These are phyloP conservation scores for Mylabris phalerata DNA, from an alignment of 1,140 invertebrate species.

Conservation along the genomic window DNA sequence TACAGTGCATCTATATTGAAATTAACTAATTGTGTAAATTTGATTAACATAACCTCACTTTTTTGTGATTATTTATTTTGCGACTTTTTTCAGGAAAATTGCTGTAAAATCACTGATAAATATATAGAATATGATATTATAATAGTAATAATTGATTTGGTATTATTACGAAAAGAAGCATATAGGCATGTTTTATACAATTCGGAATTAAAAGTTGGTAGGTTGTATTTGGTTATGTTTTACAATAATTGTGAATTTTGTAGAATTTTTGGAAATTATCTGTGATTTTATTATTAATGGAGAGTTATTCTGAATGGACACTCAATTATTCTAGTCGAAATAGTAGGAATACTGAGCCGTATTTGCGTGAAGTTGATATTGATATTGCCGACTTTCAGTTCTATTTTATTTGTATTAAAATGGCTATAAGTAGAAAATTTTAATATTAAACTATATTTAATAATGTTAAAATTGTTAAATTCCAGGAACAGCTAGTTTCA, in stretches of 20 bases:
- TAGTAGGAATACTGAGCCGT: slow-evolving; percentile 34
- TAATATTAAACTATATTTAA: too few species aligned
- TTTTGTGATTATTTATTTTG: slow-evolving; percentile 11
- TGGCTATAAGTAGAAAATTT: slow-evolving; percentile 15
- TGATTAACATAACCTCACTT: slow-evolving; percentile 6
- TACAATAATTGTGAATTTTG: slow-evolving; percentile 26
- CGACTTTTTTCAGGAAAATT: slow-evolving; percentile 55
- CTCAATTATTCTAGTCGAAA: slow-evolving; percentile 29
- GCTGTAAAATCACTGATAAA: slow-evolving; percentile 70
- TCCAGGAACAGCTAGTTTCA: slow-evolving; percentile 29
- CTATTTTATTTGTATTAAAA: slow-evolving; percentile 36
- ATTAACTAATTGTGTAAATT: slow-evolving; percentile 65
- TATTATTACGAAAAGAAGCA: slow-evolving; percentile 69
- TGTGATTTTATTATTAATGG: slow-evolving; percentile 50
- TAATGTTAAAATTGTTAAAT: slow-evolving; percentile 1
- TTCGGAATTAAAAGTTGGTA: slow-evolving; percentile 56
- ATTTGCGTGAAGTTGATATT: slow-evolving; percentile 30
- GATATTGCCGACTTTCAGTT: slow-evolving; percentile 34
- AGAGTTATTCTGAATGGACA: slow-evolving; percentile 52
- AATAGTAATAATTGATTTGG: slow-evolving; percentile 73
- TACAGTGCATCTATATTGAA: slow-evolving; percentile 64
- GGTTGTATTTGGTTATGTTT: slow-evolving; percentile 11
- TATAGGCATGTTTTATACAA: slow-evolving; percentile 80
- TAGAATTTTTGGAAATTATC: slow-evolving; percentile 58
- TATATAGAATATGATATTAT: slow-evolving; percentile 84